Base-by-base conservation (phyloP, 2,888 invertebrate genomes). In the Meteorus colon region DNA sequence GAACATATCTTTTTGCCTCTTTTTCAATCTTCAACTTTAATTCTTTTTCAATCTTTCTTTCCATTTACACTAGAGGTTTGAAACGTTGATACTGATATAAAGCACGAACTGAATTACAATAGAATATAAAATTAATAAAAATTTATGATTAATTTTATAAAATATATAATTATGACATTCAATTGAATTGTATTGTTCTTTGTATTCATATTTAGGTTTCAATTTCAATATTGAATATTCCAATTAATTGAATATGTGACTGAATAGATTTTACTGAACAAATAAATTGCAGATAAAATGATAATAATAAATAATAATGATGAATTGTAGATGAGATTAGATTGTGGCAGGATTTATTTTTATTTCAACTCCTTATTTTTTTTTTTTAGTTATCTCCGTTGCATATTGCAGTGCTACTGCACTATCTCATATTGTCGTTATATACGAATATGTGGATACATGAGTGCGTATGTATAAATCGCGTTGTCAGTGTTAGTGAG, bases 401-500 rank as follows among this genome's bases (percentile, higher is more conserved):
- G 48, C n/a, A 48, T n/a, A 48, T 16, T 48, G 48, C 8, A 41
- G 41, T 41, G 8, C 41, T 48, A n/a, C 48, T n/a, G 6, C n/a
- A n/a, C 10, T 48, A 48, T n/a, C 48, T 48, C 48, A n/a, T n/a
- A 48, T 48, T n/a, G n/a, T n/a, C n/a, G n/a, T 48, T 48, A 48
- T 48, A 48, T 48, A 2, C 5, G n/a, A 48, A 55, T 55, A 19
- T 55, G 8, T 55, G n/a, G 16, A 14, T 48, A 48, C n/a, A n/a
- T 48, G 48, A 16, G n/a, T n/a, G 6, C 48, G 6, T 55, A 8
- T 55, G n/a, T 55, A 19, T 55, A 55, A 19, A 4, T 19, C 19
- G n/a, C 8, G 19, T 19, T 66, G 37, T 75, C 51, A 14, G 63
- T 24, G 73, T 70, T 41, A 24, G 16, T 41, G 62, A 45, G 45